phyloP scores from a whole-genome alignment of 2,113 vertebrate genomes.

The Etia nguti region DNA sequence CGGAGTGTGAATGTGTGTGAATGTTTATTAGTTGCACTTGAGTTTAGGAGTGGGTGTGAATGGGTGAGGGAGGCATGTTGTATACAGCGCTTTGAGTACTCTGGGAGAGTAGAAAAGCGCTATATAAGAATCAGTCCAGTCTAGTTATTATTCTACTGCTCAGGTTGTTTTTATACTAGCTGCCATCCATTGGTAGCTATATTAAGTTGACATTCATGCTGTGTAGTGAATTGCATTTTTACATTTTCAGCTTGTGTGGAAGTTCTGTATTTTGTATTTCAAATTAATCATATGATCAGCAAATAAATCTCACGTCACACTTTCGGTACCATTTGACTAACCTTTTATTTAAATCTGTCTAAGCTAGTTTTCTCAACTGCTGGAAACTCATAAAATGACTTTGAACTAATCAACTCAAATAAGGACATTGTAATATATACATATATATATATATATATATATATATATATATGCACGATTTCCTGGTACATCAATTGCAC shows the following conservation, averaged over 20 bases:
- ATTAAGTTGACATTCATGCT: neutral
- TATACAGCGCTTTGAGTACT: too few relatives aligned
- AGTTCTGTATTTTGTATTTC: neutral
- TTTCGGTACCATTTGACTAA: neutral
- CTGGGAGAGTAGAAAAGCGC: too few relatives aligned
- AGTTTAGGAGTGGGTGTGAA: too few relatives aligned
- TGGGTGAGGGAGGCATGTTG: too few relatives aligned
- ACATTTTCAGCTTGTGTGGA: neutral
- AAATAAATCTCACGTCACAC: neutral
- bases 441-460: fast-evolving
- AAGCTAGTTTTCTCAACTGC: too few relatives aligned
- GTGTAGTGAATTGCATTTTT: neutral
- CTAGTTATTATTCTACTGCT: neutral
- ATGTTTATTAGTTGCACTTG: too few relatives aligned
- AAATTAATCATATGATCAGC: neutral
- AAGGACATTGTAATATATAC: neutral
- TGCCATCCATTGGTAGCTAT: neutral
- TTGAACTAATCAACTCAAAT: neutral
- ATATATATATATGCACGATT: neutral
- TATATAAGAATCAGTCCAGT: too few relatives aligned
- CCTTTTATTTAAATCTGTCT: neutral
- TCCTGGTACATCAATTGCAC: too few relatives aligned
- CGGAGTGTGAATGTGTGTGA: too few relatives aligned
- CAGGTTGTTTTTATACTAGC: neutral
- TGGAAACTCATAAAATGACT: neutral